These are phyloP conservation scores for Drosophila neotestacea DNA, from an alignment of 2,888 invertebrate species.

Conservation along the genomic window DNA sequence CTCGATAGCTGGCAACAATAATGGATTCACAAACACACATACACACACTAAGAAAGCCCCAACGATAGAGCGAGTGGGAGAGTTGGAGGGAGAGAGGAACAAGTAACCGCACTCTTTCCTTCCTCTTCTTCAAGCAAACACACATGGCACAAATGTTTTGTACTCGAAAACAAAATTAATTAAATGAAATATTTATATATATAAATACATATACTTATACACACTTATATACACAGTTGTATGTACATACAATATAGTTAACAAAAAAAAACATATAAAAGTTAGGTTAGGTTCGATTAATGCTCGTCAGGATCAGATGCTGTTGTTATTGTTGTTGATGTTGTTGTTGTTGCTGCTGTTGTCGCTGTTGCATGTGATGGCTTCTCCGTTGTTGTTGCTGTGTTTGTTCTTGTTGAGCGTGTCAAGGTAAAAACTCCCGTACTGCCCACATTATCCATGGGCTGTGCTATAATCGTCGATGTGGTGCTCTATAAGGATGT, in stretches of 20 bases:
- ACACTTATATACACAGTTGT: slow-evolving; percentile 5
- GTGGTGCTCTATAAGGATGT: slow-evolving; percentile 72
- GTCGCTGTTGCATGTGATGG: background rate
- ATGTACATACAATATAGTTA: slow-evolving; percentile 11
- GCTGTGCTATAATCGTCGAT: slow-evolving; percentile 81
- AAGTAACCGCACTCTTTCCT: slow-evolving; percentile 17
- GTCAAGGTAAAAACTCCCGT: slow-evolving; percentile 77
- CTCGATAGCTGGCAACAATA: slow-evolving; percentile 35
- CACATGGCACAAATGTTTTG: slow-evolving; percentile 54
- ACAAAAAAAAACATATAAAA: slow-evolving; percentile 12
- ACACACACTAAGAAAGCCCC: slow-evolving; percentile 9
- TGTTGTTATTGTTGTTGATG: slow-evolving; percentile 3
- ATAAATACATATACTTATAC: slow-evolving; percentile 22
- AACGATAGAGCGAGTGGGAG: background rate
- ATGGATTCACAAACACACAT: slow-evolving; percentile 9
- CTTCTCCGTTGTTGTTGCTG: slow-evolving; percentile 36
- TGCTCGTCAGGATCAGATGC: slow-evolving; percentile 31
- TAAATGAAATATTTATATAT: slow-evolving; percentile 19
- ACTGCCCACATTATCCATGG: slow-evolving; percentile 68
- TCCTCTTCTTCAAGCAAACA: slow-evolving; percentile 38
- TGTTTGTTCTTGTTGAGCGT: slow-evolving; percentile 47
- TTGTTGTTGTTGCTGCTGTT: slow-evolving; percentile 12
- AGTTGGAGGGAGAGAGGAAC: background rate
- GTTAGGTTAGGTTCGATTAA: slow-evolving; percentile 23
- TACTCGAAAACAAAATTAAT: slow-evolving; percentile 21